These are phyloP conservation scores for Stichodactyla mertensii DNA, from an alignment of 64 coral and sea anemone genomes.

Conservation along the genomic window DNA sequence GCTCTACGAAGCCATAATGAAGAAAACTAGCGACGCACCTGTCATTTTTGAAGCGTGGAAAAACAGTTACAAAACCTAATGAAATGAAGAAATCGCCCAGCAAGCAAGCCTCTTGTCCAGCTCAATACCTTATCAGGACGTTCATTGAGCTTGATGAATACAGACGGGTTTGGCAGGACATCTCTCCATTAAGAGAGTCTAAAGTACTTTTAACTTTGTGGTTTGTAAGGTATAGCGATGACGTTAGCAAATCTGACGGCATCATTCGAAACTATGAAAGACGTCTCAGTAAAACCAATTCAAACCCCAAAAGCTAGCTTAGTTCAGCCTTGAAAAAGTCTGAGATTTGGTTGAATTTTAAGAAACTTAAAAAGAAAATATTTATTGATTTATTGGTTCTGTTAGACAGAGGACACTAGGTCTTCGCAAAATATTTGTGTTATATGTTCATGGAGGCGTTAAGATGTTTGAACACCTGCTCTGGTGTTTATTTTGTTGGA, in stretches of 20 bases:
- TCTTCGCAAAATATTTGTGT: not conserved
- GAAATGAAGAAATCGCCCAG: not conserved
- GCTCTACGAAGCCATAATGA: too few relatives aligned
- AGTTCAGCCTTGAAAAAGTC: too few relatives aligned
- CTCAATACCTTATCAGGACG: too few relatives aligned
- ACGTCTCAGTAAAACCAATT: not conserved
- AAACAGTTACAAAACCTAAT: not conserved
- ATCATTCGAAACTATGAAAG: not conserved
- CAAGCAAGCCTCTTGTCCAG: not conserved
- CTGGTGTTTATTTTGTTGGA: not conserved
- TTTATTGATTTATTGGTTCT: not conserved
- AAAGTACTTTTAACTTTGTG: not conserved
- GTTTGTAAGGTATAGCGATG: not conserved
- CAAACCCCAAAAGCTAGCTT: too few relatives aligned
- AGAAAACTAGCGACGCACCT: not conserved
- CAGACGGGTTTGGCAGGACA: too few relatives aligned
- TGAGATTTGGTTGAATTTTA: not conserved
- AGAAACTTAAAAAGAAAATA: not conserved
- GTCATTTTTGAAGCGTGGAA: not conserved
- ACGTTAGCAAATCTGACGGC: conserved; percentile 1
- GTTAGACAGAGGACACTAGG: not conserved
- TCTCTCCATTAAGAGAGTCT: too few relatives aligned
- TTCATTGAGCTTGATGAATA: too few relatives aligned
- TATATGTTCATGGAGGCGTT: not conserved
- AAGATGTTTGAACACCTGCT: not conserved